Conservation (phyloP, 1,140 invertebrate genomes). For the Drosophila funebris region DNA sequence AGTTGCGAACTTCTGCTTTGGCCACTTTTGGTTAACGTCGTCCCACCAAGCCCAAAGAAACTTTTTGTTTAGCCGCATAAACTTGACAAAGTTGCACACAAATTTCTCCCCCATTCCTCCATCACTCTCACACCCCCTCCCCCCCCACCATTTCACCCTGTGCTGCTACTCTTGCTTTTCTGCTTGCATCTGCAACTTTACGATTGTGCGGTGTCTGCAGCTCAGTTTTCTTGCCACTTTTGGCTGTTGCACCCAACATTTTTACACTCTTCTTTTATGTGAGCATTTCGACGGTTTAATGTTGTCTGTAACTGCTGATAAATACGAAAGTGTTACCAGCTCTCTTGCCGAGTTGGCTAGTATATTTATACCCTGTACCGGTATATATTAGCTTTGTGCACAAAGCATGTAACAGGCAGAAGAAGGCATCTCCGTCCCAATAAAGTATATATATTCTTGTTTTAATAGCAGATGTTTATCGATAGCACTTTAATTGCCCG, state of each 20-base stretch:
- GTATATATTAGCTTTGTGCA: too few relatives aligned
- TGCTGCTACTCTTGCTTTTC: background rate
- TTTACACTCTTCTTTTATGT: background rate
- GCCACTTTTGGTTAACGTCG: constrained; percentile 20
- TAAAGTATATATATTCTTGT: too few relatives aligned
- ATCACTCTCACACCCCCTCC: background rate
- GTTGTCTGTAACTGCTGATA: background rate
- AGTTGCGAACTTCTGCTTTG: constrained; percentile 6
- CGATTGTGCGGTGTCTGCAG: constrained; percentile 26
- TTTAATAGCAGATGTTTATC: too few relatives aligned
- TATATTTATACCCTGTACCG: too few relatives aligned
- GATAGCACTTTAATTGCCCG: too few relatives aligned
- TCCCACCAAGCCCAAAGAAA: constrained; percentile 16
- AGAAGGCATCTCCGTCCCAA: too few relatives aligned
- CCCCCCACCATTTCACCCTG: background rate
- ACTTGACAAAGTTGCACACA: constrained; percentile 40
- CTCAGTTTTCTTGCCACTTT: background rate
- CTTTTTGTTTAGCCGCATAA: constrained; percentile 19
- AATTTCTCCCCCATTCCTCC: background rate
- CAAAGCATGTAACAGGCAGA: too few relatives aligned
- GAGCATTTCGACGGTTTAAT: background rate
- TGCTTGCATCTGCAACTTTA: constrained; percentile 28
- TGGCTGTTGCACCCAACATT: background rate
- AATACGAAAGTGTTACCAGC: too few relatives aligned
- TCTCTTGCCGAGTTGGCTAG: too few relatives aligned